Evolutionary conservation across 92 coral and sea anemone species (phyloP), one percentile per base, ranked within the genome.

Genomic region (Porites cylindrica): DNA sequence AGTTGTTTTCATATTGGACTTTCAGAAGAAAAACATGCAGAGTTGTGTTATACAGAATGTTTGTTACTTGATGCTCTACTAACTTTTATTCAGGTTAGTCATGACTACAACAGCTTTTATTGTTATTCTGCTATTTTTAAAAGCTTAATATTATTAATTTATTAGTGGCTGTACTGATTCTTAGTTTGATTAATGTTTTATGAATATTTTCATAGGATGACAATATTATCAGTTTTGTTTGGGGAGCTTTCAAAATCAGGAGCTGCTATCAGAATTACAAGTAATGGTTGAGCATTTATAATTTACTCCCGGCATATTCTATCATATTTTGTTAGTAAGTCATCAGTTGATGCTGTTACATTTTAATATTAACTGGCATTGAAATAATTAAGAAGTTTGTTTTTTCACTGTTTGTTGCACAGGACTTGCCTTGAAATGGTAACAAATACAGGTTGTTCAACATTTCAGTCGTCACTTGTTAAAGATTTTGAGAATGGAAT

Each of bases 1-100:
- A 14, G 13, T 59, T 16, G 21, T 53, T 10, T 65, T 8, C 64
- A 8, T 2, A 4, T 54, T 60, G 6, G 8, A 64, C n/a, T 80
- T 80, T 68, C 76, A 93, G 96, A 93, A 86, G 98, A 96, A 67
- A 92, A 94, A 79, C 99, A 96, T 88, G 99, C 99, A n/a, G 99
- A 96, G 72, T 94, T 96, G 16, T 96, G 99, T 79, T 96, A 96
- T 80, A 96, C 98, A 63, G 99, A 96, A 76, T 93, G 99, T 85
- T 86, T 96, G 38, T 91, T 96, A 43, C 98, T 94, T 88, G 89
- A 98, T 71, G 96, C 98, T 32, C 81, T 96, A 43, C 84, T 96
- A 0, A 96, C 98, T 65, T 96, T 96, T 79, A 96, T 96, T 26
- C 96, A 96, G 98, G 99, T 96, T 77, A 52, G 81, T 26, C 13